phyloP scores from a whole-genome alignment of 1,140 invertebrate species.

The Neodiprion pinetum region DNA sequence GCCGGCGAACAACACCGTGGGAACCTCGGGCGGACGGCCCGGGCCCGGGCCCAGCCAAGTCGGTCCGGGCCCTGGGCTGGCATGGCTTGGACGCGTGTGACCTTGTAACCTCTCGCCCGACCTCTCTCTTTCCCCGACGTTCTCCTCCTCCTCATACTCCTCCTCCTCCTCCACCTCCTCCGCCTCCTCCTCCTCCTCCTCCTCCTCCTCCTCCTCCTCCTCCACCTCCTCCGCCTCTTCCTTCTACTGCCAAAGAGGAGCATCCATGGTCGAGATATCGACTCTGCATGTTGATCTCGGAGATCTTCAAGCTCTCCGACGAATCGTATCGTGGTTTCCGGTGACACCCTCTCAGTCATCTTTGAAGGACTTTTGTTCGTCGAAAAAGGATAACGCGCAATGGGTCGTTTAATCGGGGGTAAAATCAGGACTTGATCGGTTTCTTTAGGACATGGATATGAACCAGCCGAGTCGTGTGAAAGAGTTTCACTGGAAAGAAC shows the following conservation, averaged over 20 bases:
- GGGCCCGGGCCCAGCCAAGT: slow-evolving; percentile 39
- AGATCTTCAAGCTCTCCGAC: not conserved
- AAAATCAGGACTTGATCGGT: too few relatives aligned
- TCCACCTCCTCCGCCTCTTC: slow-evolving; percentile 17
- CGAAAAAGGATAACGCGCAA: too few relatives aligned
- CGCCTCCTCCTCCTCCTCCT: slow-evolving; percentile 28
- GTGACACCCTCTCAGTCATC: too few relatives aligned
- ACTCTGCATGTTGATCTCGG: not conserved
- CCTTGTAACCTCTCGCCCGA: slow-evolving; percentile 57
- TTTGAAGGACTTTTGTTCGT: too few relatives aligned
- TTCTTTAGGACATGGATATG: too few relatives aligned
- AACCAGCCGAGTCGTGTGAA: too few relatives aligned
- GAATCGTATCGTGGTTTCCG: too few relatives aligned
- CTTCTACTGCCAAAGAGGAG: slow-evolving; percentile 10
- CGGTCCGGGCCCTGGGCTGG: not conserved
- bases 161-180: slow-evolving; percentile 22
- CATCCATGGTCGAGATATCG: not conserved
- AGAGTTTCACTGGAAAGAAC: too few relatives aligned
- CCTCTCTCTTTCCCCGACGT: slow-evolving; percentile 38
- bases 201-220: slow-evolving; percentile 16
- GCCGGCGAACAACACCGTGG: slow-evolving; percentile 49
- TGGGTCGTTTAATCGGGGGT: too few relatives aligned
- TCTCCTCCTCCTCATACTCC: slow-evolving; percentile 15
- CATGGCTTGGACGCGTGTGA: slow-evolving; percentile 56
- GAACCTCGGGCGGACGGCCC: slow-evolving; percentile 56